A percentile compares a stretch with the other conserved stretches of the same genome.
These are phyloP conservation scores for Achlya flavicornis DNA, from an alignment of 2,888 invertebrate species.

Conservation along the genomic window DNA sequence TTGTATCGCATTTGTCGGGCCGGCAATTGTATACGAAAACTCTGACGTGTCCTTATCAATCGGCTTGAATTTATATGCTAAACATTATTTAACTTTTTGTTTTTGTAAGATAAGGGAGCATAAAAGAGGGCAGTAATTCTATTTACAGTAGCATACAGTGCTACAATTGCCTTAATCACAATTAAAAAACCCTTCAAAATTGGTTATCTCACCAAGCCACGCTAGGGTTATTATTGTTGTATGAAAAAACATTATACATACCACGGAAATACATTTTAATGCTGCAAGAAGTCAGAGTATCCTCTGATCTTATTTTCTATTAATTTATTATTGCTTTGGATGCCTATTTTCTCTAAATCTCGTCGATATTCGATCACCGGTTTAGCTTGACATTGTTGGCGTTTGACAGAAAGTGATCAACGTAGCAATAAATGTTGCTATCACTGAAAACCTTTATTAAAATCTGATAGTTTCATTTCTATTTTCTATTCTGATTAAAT, in stretches of 20 bases:
- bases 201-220: constrained; percentile 15
- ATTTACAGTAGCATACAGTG: neutral
- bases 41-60: constrained; percentile 65
- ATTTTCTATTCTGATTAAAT: too few relatives aligned
- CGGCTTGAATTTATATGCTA: neutral
- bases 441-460: neutral
- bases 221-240: constrained; percentile 17
- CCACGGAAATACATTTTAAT: constrained; percentile 57
- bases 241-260: constrained; percentile 41
- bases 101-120: neutral
- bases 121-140: neutral
- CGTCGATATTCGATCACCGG: constrained; percentile 39
- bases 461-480: too few relatives aligned
- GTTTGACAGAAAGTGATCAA: constrained; percentile 67
- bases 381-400: constrained; percentile 35
- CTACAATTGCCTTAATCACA: neutral
- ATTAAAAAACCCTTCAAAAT: neutral
- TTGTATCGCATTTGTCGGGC: neutral
- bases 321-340: constrained; percentile 11
- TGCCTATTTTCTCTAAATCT: constrained; percentile 26
- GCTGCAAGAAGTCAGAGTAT: constrained; percentile 31
- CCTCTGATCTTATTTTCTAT: constrained; percentile 27
- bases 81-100: neutral
- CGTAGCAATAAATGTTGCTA: constrained; percentile 58
- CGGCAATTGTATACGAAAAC: constrained; percentile 31